Conservation (phyloP, 2,113 vertebrate species). For the Agelaius tricolor region DNA sequence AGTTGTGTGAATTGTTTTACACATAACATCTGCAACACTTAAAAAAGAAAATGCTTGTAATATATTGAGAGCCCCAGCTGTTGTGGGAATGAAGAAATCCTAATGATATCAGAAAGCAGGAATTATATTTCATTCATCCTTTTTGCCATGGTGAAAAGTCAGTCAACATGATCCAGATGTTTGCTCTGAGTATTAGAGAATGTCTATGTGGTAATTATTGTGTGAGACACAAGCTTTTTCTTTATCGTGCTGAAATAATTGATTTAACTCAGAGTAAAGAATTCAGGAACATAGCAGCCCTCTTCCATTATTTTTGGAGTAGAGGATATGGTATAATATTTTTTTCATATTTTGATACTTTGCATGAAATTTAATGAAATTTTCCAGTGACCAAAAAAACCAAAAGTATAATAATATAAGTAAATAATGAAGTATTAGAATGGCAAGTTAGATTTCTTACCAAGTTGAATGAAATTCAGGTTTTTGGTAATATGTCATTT, state of each 20-base stretch:
- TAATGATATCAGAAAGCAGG: conserved; percentile 70
- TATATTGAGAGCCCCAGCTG: conserved; percentile 65
- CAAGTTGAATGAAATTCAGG: neutral
- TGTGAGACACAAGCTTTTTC: conserved; percentile 60
- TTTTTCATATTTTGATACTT: conserved; percentile 29
- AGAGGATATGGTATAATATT: neutral
- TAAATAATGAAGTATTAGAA: neutral
- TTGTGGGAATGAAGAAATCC: conserved; percentile 57
- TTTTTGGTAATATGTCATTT: neutral
- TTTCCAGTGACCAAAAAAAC: neutral
- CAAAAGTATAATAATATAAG: neutral
- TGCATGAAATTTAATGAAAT: conserved; percentile 11
- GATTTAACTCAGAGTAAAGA: conserved; percentile 72
- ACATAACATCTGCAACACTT: conserved; percentile 44
- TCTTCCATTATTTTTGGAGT: conserved; percentile 49
- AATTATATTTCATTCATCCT: conserved; percentile 75
- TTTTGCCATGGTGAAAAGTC: conserved; percentile 59
- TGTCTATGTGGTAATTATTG: conserved; percentile 67
- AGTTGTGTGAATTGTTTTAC: neutral
- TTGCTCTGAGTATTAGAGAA: conserved; percentile 71
- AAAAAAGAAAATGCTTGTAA: neutral
- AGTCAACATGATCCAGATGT: conserved; percentile 77
- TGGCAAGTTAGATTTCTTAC: neutral
- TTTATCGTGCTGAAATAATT: conserved; percentile 79
- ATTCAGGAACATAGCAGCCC: conserved; percentile 32